phyloP scores from a whole-genome alignment of 2,113 vertebrate genomes.

The Dicrurus megarhynchus region DNA sequence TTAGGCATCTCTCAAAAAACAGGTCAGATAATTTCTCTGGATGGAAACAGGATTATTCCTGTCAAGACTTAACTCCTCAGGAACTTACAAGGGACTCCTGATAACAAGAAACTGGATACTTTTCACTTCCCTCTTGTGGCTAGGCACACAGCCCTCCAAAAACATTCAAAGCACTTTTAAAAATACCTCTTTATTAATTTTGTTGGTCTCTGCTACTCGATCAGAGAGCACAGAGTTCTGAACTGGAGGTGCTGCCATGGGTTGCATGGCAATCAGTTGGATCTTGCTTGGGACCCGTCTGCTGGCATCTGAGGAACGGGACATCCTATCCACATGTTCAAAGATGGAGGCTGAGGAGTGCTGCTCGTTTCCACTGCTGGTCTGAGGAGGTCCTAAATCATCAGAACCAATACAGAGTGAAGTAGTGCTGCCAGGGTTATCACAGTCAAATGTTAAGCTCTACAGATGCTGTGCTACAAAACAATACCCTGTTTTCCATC shows the following conservation, averaged over 20 bases:
- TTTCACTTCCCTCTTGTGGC: not conserved
- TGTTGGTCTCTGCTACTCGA: slow-evolving; percentile 82
- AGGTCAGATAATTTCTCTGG: not conserved
- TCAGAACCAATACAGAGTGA: not conserved
- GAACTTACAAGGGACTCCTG: not conserved
- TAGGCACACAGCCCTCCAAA: not conserved
- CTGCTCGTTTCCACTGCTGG: slow-evolving; percentile 77
- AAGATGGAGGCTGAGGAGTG: slow-evolving; percentile 93
- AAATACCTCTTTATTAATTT: slow-evolving; percentile 92
- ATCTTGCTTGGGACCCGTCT: slow-evolving; percentile 90
- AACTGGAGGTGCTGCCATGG: slow-evolving; percentile 83
- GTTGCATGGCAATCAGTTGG: slow-evolving; percentile 97
- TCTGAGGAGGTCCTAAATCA: slow-evolving; percentile 80
- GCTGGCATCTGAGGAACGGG: slow-evolving; percentile 82
- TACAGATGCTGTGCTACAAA: not conserved
- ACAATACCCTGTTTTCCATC: not conserved
- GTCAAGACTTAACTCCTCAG: not conserved
- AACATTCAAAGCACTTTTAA: not conserved
- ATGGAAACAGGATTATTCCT: not conserved
- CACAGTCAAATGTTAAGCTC: not conserved
- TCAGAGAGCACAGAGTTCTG: slow-evolving; percentile 76
- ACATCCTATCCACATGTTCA: slow-evolving; percentile 91
- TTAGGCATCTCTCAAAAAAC: not conserved
- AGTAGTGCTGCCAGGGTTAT: not conserved
- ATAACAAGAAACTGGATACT: not conserved